Percentiles rank a stretch among this genome's conserved stretches.
Evolutionary conservation across 2,888 invertebrate genomes (phyloP).

Genomic region (Orthonevra nobilis): DNA sequence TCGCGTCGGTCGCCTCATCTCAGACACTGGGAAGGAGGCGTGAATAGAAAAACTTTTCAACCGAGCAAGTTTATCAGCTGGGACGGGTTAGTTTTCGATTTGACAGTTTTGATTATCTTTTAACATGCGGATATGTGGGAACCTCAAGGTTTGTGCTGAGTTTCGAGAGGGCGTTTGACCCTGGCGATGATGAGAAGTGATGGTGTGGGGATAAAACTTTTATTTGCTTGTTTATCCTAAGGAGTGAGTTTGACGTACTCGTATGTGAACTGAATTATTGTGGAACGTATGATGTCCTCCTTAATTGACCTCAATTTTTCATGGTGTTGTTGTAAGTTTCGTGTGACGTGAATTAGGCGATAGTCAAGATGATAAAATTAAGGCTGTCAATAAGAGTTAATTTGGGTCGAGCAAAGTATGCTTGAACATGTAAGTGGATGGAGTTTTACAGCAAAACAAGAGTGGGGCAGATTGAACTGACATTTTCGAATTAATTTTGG

Average conservation of each 20-base stretch:
- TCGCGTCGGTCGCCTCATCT: constrained; percentile 40
- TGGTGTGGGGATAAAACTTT: not conserved
- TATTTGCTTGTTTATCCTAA: constrained; percentile 3
- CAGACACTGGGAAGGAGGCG: not conserved
- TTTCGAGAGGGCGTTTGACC: constrained; percentile 7
- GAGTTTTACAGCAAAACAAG: too few relatives aligned
- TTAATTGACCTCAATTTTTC: not conserved
- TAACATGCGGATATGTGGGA: constrained; percentile 26
- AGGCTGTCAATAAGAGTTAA: too few relatives aligned
- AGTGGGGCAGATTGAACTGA: too few relatives aligned
- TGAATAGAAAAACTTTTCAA: constrained; percentile 10
- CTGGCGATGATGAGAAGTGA: constrained; percentile 14
- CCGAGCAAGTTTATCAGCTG: constrained; percentile 42
- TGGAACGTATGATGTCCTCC: not conserved
- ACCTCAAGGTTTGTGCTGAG: not conserved
- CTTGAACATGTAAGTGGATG: too few relatives aligned
- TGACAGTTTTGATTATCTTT: constrained; percentile 64
- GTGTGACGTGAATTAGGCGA: too few relatives aligned
- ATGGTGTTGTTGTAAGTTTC: not conserved
- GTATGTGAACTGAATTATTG: constrained; percentile 13
- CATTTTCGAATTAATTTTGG: too few relatives aligned
- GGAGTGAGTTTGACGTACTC: constrained; percentile 21
- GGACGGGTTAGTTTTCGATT: constrained; percentile 40
- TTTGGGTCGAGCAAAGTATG: too few relatives aligned
- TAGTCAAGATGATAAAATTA: too few relatives aligned